phyloP scores from a whole-genome alignment of 2,888 invertebrate species.

The Melipona beecheii region DNA sequence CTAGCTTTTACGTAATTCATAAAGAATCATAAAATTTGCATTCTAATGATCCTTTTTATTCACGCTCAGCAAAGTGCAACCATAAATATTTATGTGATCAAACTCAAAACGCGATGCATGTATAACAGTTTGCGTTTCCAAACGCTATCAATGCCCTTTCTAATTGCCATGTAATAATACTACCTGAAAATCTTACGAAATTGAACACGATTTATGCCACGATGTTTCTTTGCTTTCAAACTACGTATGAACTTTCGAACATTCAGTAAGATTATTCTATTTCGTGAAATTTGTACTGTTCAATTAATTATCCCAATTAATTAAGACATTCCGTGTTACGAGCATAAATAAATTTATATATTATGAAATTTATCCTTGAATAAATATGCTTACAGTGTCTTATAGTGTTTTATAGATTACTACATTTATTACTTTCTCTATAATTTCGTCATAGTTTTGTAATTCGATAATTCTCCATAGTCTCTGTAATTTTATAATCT shows the following conservation, averaged over 20 bases:
- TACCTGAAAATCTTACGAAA: background rate
- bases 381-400: too few relatives aligned
- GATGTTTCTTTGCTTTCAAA: background rate
- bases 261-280: background rate
- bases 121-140: background rate
- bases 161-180: background rate
- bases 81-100: background rate
- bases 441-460: background rate
- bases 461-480: background rate
- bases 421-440: background rate
- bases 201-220: background rate
- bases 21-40: slow-evolving; percentile 39
- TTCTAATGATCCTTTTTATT: slow-evolving; percentile 32
- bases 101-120: background rate
- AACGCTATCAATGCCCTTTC: background rate
- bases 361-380: background rate
- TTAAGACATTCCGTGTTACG: background rate
- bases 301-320: background rate
- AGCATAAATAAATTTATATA: background rate
- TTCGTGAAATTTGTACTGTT: too few relatives aligned
- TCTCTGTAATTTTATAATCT: background rate
- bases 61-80: background rate
- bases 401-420: background rate
- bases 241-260: background rate
- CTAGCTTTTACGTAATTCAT: slow-evolving; percentile 54